phyloP scores from a whole-genome alignment of 2,797 vertebrate genomes.

The Gymnoscopelus microlampas region DNA sequence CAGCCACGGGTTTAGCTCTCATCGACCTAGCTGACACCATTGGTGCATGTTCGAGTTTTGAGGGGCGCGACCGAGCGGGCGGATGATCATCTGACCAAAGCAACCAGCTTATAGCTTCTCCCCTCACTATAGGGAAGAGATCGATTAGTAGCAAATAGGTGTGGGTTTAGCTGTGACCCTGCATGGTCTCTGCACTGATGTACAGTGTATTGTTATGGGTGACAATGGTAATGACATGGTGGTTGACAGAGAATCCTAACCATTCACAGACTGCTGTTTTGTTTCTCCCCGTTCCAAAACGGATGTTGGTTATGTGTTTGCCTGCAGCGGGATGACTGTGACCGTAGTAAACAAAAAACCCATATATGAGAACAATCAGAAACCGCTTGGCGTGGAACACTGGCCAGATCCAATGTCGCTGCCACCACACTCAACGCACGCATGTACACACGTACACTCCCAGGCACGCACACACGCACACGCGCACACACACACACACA shows the following conservation, averaged over 20 bases:
- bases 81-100: conserved; percentile 19
- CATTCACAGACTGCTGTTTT: conserved; percentile 57
- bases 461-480: not conserved
- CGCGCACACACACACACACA: conserved; percentile 13
- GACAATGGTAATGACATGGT: conserved; percentile 60
- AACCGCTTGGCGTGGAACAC: conserved; percentile 38
- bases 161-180: conserved; percentile 21
- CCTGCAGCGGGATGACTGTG: conserved; percentile 56
- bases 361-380: conserved; percentile 63
- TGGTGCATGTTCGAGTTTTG: conserved; percentile 20
- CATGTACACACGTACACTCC: not conserved
- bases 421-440: conserved; percentile 44
- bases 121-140: too few relatives aligned
- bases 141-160: conserved; percentile 5
- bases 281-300: conserved; percentile 41
- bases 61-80: not conserved
- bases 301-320: conserved; percentile 60
- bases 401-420: conserved; percentile 57
- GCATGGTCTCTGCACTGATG: conserved; percentile 33
- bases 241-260: conserved; percentile 64
- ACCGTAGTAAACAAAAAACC: conserved; percentile 63
- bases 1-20: conserved; percentile 22
- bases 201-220: conserved; percentile 32
- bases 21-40: conserved; percentile 35
- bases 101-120: not conserved